phyloP scores from a whole-genome alignment of 2,888 invertebrate species.

The Notocelia uddmanniana region DNA sequence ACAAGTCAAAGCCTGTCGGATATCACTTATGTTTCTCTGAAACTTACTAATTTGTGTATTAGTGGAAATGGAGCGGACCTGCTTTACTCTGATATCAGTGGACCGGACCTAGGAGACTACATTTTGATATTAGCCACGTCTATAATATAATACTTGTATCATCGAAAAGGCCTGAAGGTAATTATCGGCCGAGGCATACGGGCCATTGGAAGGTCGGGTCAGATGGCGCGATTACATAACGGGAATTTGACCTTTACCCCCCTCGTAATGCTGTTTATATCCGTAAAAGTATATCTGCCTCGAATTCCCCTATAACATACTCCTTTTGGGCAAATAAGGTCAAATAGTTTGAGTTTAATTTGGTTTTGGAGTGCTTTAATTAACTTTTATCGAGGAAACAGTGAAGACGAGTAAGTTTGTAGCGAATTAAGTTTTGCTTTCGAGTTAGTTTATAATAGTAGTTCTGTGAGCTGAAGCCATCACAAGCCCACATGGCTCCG shows the following conservation, averaged over 20 bases:
- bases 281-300: not conserved
- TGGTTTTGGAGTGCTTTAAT: constrained; percentile 12
- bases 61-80: too few relatives aligned
- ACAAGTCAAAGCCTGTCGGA: too few relatives aligned
- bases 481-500: too few relatives aligned
- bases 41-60: too few relatives aligned
- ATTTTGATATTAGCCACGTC: not conserved
- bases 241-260: constrained; percentile 17
- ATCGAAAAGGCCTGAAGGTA: constrained; percentile 19
- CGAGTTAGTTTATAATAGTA: not conserved
- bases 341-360: constrained; percentile 6
- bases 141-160: not conserved
- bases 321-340: not conserved
- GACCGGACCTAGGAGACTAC: too few relatives aligned
- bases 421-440: not conserved
- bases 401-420: not conserved
- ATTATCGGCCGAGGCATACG: constrained; percentile 12
- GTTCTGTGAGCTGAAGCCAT: too few relatives aligned
- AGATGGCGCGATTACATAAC: constrained; percentile 12
- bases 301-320: not conserved
- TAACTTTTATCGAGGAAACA: constrained; percentile 19
- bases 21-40: too few relatives aligned
- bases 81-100: too few relatives aligned
- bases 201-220: constrained; percentile 14
- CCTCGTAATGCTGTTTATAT: not conserved